Conservation (phyloP, 2,888 invertebrate genomes). For the Drosophila algonquin region DNA sequence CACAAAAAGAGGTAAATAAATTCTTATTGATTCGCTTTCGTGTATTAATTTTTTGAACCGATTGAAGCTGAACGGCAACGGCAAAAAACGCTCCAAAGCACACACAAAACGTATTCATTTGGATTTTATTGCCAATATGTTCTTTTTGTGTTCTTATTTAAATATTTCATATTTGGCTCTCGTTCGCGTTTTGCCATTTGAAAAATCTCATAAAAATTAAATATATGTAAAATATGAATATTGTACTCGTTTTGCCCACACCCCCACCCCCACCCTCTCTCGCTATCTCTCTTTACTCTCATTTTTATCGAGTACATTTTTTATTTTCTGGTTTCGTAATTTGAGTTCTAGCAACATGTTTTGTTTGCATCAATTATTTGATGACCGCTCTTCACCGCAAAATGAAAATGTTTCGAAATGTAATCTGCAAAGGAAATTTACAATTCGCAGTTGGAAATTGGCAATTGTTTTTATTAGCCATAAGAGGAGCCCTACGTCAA, state of each 20-base stretch:
- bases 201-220: constrained; percentile 47
- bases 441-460: not conserved
- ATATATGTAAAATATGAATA: constrained; percentile 42
- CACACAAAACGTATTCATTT: constrained; percentile 55
- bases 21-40: constrained; percentile 64
- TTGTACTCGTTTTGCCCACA: not conserved
- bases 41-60: constrained; percentile 41
- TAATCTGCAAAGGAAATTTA: constrained; percentile 6
- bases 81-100: constrained; percentile 17
- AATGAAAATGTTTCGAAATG: constrained; percentile 7
- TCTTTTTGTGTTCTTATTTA: not conserved
- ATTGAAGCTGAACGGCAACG: constrained; percentile 11
- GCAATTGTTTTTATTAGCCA: not conserved
- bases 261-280: not conserved
- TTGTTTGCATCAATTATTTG: constrained; percentile 28
- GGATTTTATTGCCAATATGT: constrained; percentile 46
- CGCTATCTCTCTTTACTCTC: not conserved
- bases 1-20: constrained; percentile 57
- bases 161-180: not conserved
- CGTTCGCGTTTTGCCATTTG: constrained; percentile 17
- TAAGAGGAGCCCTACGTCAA: too few relatives aligned
- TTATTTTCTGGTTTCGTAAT: constrained; percentile 30
- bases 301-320: constrained; percentile 11
- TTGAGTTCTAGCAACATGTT: constrained; percentile 26
- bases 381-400: constrained; percentile 22